Conservation (phyloP, 2,113 vertebrate genomes). For the Sebastes fasciatus region DNA sequence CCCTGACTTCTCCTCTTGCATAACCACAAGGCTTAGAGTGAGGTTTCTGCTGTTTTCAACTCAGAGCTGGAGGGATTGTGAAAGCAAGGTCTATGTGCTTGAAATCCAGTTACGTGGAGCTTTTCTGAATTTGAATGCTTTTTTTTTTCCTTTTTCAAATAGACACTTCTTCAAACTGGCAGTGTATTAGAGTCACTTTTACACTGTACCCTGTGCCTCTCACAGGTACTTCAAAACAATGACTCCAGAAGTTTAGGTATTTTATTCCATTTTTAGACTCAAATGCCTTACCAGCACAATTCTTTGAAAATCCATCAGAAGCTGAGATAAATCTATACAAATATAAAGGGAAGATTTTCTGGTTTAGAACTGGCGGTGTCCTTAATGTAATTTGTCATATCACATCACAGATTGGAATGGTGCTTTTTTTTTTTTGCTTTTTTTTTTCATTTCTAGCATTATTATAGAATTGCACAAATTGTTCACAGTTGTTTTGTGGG, state of each 20-base stretch:
- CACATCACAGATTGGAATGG: not conserved
- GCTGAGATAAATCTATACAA: not conserved
- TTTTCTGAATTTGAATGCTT: constrained; percentile 1
- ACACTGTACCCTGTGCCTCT: not conserved
- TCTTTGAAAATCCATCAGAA: constrained; percentile 16
- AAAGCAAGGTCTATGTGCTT: constrained; percentile 3
- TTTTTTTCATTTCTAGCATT: not conserved
- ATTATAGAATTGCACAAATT: not conserved
- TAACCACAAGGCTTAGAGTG: not conserved
- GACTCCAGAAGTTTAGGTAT: not conserved
- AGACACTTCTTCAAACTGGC: not conserved
- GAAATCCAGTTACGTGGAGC: constrained; percentile 21
- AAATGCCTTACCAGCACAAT: not conserved
- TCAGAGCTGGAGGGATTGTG: not conserved
- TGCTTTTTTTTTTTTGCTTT: not conserved
- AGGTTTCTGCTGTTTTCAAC: not conserved
- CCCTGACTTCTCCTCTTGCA: not conserved
- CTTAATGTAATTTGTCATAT: not conserved
- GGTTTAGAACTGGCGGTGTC: not conserved
- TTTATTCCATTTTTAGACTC: not conserved
- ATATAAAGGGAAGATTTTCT: not conserved
- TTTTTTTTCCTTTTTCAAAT: not conserved
- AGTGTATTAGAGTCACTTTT: not conserved
- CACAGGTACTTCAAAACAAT: constrained; percentile 20
- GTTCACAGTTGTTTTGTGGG: not conserved